Evolutionary conservation across 1,140 invertebrate species (phyloP).

Genomic region (Frieseomelitta varia): DNA sequence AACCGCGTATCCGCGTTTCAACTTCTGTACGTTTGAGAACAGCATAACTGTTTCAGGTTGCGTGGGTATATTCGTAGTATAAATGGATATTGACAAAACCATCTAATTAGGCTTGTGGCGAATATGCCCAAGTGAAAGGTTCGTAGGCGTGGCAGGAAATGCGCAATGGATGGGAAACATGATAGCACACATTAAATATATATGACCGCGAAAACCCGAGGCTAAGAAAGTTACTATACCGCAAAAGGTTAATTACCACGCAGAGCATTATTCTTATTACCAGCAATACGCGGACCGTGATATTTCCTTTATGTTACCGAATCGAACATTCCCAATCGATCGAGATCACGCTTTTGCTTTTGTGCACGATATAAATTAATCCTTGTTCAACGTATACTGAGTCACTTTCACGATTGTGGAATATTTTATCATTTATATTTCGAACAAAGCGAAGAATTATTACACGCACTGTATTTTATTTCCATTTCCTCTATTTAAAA

Average conservation of each 20-base stretch:
- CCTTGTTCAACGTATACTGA: not conserved
- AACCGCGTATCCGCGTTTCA: not conserved
- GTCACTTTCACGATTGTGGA: not conserved
- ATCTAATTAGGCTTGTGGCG: conserved; percentile 55
- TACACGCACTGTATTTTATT: too few relatives aligned
- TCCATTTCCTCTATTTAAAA: too few relatives aligned
- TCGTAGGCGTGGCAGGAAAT: conserved; percentile 62
- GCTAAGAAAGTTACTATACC: conserved; percentile 59
- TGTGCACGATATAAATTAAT: not conserved
- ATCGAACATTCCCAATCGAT: not conserved
- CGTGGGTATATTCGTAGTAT: conserved; percentile 21
- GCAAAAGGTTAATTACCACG: conserved; percentile 63
- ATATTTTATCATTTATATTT: not conserved
- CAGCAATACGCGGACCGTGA: conserved; percentile 39
- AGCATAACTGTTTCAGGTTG: not conserved
- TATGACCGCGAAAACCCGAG: conserved; percentile 59
- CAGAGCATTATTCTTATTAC: conserved; percentile 53
- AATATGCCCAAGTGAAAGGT: conserved; percentile 58
- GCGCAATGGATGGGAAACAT: conserved; percentile 62
- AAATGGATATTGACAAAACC: conserved; percentile 59
- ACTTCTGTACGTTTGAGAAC: not conserved
- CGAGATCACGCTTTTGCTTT: not conserved
- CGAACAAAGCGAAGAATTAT: not conserved
- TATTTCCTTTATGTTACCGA: conserved; percentile 36
- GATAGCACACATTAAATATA: conserved; percentile 62